Evolutionary conservation across 2,888 invertebrate species (phyloP).

Genomic region (Himalopsyche japonica): DNA sequence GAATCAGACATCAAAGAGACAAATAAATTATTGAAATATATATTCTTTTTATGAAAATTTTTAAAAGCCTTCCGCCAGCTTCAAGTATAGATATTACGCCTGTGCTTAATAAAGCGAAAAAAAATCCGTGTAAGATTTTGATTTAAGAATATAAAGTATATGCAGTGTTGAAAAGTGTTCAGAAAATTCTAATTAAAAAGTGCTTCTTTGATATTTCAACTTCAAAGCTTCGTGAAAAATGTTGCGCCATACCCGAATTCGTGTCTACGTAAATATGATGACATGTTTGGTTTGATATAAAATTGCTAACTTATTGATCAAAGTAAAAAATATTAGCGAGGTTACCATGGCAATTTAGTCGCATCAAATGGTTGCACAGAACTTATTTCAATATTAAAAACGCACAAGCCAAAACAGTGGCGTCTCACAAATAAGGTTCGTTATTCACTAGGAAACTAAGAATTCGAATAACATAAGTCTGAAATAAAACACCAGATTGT

Average conservation of each 20-base stretch:
- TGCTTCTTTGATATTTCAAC: not conserved
- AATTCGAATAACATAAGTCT: too few species aligned
- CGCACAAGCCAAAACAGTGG: not conserved
- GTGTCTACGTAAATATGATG: not conserved
- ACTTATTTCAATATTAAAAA: not conserved
- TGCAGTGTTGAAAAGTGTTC: not conserved
- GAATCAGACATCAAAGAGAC: too few species aligned
- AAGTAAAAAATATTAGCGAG: not conserved
- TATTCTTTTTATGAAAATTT: too few species aligned
- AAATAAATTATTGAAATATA: too few species aligned
- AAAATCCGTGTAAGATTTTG: too few species aligned
- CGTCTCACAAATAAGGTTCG: too few species aligned
- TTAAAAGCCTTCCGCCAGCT: too few species aligned
- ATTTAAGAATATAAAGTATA: too few species aligned
- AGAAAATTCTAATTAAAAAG: not conserved
- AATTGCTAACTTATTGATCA: not conserved
- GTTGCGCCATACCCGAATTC: not conserved
- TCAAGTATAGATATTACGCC: too few species aligned
- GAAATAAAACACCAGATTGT: too few species aligned
- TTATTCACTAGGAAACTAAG: too few species aligned
- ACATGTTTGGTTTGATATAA: not conserved
- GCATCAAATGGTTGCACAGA: not conserved
- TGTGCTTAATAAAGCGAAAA: too few species aligned
- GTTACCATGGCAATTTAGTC: not conserved
- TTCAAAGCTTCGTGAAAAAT: not conserved